Percentiles rank a stretch among this genome's conserved stretches.
Evolutionary conservation across 2,797 vertebrate genomes (phyloP).

Genomic region (Characodon lateralis): DNA sequence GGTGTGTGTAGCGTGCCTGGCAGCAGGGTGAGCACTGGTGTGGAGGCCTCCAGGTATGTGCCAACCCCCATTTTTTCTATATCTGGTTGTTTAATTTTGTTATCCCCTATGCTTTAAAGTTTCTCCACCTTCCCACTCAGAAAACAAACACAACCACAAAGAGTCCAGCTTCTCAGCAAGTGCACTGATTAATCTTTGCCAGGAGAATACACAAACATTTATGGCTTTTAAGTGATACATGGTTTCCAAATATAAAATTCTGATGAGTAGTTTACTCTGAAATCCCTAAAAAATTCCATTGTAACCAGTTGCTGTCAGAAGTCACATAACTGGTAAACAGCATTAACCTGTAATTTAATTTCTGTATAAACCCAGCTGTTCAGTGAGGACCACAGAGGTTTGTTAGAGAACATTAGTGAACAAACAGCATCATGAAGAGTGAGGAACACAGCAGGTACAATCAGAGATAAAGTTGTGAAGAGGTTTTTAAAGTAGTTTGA

Average conservation of each 20-base stretch:
- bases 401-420: not conserved
- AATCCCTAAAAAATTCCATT: not conserved
- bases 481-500: not conserved
- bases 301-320: not conserved
- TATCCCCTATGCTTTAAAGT: slow-evolving; percentile 61
- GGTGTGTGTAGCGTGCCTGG: slow-evolving; percentile 77
- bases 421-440: not conserved
- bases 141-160: slow-evolving; percentile 33
- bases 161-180: slow-evolving; percentile 56
- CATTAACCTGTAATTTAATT: not conserved
- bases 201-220: slow-evolving; percentile 70
- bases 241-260: not conserved
- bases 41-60: slow-evolving; percentile 72
- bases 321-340: not conserved
- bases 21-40: slow-evolving; percentile 78
- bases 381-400: not conserved
- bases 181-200: slow-evolving; percentile 69
- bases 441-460: not conserved
- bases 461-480: not conserved
- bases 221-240: slow-evolving; percentile 35
- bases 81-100: slow-evolving; percentile 69
- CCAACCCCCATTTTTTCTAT: slow-evolving; percentile 53
- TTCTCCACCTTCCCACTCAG: slow-evolving; percentile 29
- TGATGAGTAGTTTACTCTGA: not conserved
- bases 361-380: not conserved